Percentiles rank a stretch among this genome's conserved stretches.
Evolutionary conservation across 2,888 invertebrate genomes (phyloP).

Genomic region (Chrysolina oricalcia): DNA sequence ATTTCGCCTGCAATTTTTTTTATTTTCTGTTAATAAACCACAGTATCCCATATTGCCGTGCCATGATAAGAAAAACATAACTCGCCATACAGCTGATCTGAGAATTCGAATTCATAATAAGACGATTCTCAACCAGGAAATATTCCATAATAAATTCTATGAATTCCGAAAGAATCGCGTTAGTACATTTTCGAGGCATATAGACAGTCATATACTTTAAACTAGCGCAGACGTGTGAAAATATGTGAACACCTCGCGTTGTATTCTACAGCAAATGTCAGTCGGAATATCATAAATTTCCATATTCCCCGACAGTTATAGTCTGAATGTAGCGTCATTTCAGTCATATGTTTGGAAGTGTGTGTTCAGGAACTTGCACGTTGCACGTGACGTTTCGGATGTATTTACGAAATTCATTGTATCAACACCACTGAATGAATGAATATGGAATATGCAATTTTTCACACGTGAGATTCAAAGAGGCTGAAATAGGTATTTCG

Average conservation of each 20-base stretch:
- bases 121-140: no score
- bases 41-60: no score
- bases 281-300: slow-evolving; percentile 33
- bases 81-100: no score
- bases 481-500: no score
- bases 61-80: no score
- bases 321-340: slow-evolving; percentile 32
- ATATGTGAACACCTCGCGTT: slow-evolving; percentile 30
- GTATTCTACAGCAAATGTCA: slow-evolving; percentile 38
- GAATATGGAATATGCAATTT: background rate
- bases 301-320: slow-evolving; percentile 38
- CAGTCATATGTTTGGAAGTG: slow-evolving; percentile 30
- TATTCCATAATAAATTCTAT: no score
- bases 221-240: slow-evolving; percentile 7
- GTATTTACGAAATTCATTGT: background rate
- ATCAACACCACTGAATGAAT: background rate
- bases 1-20: no score
- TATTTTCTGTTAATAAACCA: no score
- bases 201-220: background rate
- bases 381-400: slow-evolving; percentile 27
- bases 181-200: background rate
- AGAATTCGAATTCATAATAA: no score
- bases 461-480: no score
- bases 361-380: slow-evolving; percentile 22
- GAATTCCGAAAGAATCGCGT: background rate